Percentiles rank a stretch among this genome's conserved stretches.
Conservation (phyloP, 2,888 invertebrate species). For the Herminia tarsipennalis region DNA sequence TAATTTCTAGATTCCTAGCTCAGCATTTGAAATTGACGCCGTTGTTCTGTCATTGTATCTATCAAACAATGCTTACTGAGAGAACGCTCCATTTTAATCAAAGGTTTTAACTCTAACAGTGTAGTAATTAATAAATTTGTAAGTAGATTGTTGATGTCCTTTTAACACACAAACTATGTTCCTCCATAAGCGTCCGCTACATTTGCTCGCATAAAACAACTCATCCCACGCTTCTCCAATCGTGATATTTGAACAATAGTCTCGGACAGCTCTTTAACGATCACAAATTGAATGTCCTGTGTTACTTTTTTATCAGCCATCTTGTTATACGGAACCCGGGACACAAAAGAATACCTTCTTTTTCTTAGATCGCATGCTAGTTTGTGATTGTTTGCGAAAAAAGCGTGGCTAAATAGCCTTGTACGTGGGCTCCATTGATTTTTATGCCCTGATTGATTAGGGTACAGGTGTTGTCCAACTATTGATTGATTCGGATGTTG, state of each 20-base stretch:
- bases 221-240: conserved; percentile 7
- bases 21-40: too few relatives aligned
- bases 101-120: too few relatives aligned
- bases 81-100: too few relatives aligned
- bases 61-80: too few relatives aligned
- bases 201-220: conserved; percentile 19
- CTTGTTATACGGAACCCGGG: conserved; percentile 57
- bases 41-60: too few relatives aligned
- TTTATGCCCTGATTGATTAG: conserved; percentile 53
- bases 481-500: conserved; percentile 6
- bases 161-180: not conserved
- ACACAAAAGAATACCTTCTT: conserved; percentile 50
- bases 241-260: conserved; percentile 63
- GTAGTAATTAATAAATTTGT: too few relatives aligned
- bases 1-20: too few relatives aligned
- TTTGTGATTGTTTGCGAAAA: conserved; percentile 56
- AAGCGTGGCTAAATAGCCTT: conserved; percentile 63
- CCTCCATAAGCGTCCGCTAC: not conserved
- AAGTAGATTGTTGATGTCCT: too few relatives aligned
- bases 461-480: conserved; percentile 5
- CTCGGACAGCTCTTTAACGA: conserved; percentile 59
- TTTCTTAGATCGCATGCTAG: conserved; percentile 45
- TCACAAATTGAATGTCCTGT: conserved; percentile 73
- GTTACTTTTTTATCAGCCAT: conserved; percentile 53
- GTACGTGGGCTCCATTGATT: conserved; percentile 59